phyloP scores from a whole-genome alignment of 2,888 invertebrate species.

The Busseola fusca region DNA sequence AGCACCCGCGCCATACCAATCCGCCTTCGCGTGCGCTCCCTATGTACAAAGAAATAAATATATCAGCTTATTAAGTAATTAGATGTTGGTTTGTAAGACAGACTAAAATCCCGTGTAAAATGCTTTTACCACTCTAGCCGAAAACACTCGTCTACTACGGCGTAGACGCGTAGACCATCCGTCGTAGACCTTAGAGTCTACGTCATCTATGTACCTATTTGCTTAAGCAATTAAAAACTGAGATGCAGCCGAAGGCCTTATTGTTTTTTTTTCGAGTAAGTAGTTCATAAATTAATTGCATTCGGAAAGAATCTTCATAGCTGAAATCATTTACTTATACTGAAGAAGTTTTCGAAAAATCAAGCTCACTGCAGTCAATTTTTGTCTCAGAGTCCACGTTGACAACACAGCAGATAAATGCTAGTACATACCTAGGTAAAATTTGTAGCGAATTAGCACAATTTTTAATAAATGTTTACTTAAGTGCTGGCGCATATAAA shows the following conservation, averaged over 20 bases:
- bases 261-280: not conserved
- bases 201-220: not conserved
- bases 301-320: not conserved
- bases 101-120: not conserved
- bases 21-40: slow-evolving; percentile 88
- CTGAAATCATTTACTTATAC: no score
- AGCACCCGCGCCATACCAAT: slow-evolving; percentile 89
- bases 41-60: slow-evolving; percentile 59
- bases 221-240: not conserved
- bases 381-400: not conserved
- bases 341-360: not conserved
- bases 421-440: not conserved
- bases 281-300: not conserved
- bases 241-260: not conserved
- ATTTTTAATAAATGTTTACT: slow-evolving; percentile 24
- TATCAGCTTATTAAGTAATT: not conserved
- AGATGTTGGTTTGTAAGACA: not conserved
- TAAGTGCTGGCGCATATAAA: not conserved
- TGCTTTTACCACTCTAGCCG: not conserved
- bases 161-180: not conserved
- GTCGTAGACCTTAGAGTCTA: no score
- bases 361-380: not conserved
- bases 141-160: not conserved
- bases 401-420: not conserved
- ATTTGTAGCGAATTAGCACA: slow-evolving; percentile 4